phyloP scores from a whole-genome alignment of 2,888 invertebrate genomes.

The Eueremaeus valkanovi region DNA sequence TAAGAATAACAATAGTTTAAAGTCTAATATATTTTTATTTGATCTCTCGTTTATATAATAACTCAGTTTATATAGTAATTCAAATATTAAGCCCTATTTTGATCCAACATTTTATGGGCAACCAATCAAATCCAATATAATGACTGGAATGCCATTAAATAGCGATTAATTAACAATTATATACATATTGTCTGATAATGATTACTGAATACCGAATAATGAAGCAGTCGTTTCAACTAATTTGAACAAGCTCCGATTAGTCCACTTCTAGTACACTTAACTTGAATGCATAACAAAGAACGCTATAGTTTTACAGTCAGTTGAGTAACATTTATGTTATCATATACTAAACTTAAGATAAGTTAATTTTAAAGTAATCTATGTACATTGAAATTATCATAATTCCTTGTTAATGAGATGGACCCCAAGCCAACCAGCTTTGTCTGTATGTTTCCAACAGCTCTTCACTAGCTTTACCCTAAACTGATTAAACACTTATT shows the following conservation, averaged over 20 bases:
- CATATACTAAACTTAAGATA: not conserved
- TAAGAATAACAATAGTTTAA: too few species aligned
- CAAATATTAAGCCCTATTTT: too few species aligned
- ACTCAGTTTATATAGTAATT: too few species aligned
- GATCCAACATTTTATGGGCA: too few species aligned
- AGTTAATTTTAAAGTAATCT: not conserved
- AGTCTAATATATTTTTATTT: too few species aligned
- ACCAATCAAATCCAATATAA: too few species aligned
- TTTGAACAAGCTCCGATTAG: not conserved
- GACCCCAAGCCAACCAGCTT: constrained; percentile 18
- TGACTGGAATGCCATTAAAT: too few species aligned
- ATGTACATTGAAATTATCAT: not conserved
- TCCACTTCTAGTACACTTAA: not conserved
- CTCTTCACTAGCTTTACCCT: not conserved
- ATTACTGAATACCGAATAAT: not conserved
- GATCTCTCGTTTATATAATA: too few species aligned
- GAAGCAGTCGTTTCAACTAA: not conserved
- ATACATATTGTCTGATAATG: not conserved
- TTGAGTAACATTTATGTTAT: not conserved
- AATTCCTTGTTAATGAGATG: not conserved
- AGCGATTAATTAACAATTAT: constrained; percentile 20
- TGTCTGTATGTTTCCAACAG: not conserved
- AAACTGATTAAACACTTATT: constrained; percentile 7
- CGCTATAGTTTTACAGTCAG: not conserved
- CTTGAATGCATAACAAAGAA: not conserved